Percentiles rank a stretch among this genome's conserved stretches.
Evolutionary conservation across 2,888 invertebrate genomes (phyloP).

Genomic region (Netelia fuscicornis): DNA sequence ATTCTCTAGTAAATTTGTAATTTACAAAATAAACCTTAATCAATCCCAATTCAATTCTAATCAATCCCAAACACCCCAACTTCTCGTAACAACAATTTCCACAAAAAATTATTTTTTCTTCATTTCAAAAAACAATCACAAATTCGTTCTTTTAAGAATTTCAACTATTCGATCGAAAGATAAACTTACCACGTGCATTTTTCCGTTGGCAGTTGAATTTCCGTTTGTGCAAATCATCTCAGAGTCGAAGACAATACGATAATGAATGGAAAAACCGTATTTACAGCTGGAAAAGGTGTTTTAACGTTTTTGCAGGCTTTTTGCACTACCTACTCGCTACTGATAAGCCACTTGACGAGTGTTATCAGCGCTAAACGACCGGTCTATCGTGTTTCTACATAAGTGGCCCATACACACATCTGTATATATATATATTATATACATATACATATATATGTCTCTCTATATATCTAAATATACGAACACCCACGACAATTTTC

Average conservation of each 20-base stretch:
- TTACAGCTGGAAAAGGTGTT: neutral
- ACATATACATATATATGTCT: neutral
- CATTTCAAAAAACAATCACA: neutral
- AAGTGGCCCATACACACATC: neutral
- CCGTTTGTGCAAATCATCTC: slow-evolving; percentile 9
- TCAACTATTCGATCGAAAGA: neutral
- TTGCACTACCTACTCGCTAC: neutral
- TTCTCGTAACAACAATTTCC: no score
- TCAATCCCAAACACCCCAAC: no score
- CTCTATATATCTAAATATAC: neutral
- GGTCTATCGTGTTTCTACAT: neutral
- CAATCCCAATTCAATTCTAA: no score
- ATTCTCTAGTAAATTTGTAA: no score
- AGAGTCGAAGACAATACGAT: slow-evolving; percentile 7
- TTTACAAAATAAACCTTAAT: no score
- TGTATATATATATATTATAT: neutral
- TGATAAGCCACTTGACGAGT: neutral
- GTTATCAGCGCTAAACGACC: neutral
- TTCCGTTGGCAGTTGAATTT: slow-evolving; percentile 1
- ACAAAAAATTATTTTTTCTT: neutral
- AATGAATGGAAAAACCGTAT: neutral
- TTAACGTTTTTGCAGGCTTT: neutral
- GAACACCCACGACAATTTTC: neutral
- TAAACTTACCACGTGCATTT: slow-evolving; percentile 11
- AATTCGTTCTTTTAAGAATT: neutral